phyloP scores from a whole-genome alignment of 2,888 invertebrate genomes.

The Lasioglossum marginatum region DNA sequence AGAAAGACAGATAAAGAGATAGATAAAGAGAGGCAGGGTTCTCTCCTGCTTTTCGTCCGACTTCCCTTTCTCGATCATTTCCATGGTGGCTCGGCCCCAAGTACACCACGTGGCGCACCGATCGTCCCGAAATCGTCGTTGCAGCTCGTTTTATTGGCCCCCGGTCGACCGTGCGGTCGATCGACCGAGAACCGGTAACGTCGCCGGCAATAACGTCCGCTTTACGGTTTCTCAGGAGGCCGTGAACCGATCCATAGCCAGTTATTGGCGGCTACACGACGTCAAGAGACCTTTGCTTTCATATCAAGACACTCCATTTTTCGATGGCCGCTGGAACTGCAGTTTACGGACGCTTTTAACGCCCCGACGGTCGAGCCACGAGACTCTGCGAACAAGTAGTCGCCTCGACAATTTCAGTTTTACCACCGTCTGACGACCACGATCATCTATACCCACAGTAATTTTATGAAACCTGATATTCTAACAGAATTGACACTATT shows the following conservation, averaged over 20 bases:
- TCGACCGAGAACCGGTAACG: slow-evolving; percentile 61
- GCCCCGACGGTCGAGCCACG: background rate
- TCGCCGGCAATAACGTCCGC: slow-evolving; percentile 52
- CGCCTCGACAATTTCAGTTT: background rate
- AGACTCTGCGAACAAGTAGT: background rate
- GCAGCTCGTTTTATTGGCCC: slow-evolving; percentile 58
- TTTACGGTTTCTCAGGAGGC: slow-evolving; percentile 59
- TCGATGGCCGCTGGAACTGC: slow-evolving; percentile 12
- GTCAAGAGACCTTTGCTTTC: slow-evolving; percentile 37
- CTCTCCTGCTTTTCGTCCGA: slow-evolving; percentile 28
- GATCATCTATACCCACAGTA: background rate
- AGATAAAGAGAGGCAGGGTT: background rate
- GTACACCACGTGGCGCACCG: slow-evolving; percentile 15
- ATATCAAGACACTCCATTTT: slow-evolving; percentile 47
- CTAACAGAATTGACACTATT: background rate
- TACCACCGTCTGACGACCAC: background rate
- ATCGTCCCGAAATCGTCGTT: slow-evolving; percentile 49
- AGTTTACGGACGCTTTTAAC: slow-evolving; percentile 26
- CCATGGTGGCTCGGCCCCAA: slow-evolving; percentile 33
- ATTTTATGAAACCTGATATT: background rate
- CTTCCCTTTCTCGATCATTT: slow-evolving; percentile 47
- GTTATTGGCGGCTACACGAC: slow-evolving; percentile 38
- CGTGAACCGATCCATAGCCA: slow-evolving; percentile 29
- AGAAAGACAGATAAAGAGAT: background rate
- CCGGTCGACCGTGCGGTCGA: slow-evolving; percentile 54